phyloP scores from a whole-genome alignment of 1,140 invertebrate species.

The Drosophila pseudoananassae region DNA sequence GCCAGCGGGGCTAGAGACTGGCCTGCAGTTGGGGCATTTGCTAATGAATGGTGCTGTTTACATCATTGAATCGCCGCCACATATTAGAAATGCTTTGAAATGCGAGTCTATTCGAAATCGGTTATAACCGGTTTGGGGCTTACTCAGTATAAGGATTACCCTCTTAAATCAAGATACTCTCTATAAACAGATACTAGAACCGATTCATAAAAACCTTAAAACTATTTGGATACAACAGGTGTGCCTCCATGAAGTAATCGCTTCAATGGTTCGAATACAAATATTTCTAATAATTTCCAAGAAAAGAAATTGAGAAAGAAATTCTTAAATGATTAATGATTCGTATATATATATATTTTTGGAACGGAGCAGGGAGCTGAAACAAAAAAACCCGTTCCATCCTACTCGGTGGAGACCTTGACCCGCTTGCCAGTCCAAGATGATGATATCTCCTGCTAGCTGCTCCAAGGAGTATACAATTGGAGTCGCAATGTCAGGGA shows the following conservation, averaged over 20 bases:
- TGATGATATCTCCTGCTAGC: slow-evolving; percentile 18
- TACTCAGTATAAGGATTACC: no score
- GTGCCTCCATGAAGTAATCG: not conserved
- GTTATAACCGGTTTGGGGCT: not conserved
- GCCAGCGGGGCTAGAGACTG: no score
- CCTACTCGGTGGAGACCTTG: slow-evolving; percentile 48
- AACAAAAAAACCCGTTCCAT: not conserved
- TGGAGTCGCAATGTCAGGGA: slow-evolving; percentile 24
- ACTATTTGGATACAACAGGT: not conserved
- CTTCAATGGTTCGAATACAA: no score
- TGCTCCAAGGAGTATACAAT: slow-evolving; percentile 7
- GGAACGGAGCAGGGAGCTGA: no score
- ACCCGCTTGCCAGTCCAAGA: slow-evolving; percentile 33
- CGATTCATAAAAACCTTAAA: no score
- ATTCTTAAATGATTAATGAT: no score
- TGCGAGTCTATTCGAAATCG: not conserved
- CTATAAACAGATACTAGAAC: no score
- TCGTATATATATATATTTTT: no score
- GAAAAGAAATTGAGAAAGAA: not conserved
- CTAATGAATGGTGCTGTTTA: slow-evolving; percentile 15
- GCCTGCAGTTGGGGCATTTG: slow-evolving; percentile 16
- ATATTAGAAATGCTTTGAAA: no score
- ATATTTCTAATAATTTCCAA: not conserved
- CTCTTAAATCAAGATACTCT: no score
- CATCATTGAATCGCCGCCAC: slow-evolving; percentile 2